A percentile compares a stretch with the other conserved stretches of the same genome.
Evolutionary conservation across 2,797 vertebrate genomes (phyloP).

Genomic region (Acipenser ruthenus): DNA sequence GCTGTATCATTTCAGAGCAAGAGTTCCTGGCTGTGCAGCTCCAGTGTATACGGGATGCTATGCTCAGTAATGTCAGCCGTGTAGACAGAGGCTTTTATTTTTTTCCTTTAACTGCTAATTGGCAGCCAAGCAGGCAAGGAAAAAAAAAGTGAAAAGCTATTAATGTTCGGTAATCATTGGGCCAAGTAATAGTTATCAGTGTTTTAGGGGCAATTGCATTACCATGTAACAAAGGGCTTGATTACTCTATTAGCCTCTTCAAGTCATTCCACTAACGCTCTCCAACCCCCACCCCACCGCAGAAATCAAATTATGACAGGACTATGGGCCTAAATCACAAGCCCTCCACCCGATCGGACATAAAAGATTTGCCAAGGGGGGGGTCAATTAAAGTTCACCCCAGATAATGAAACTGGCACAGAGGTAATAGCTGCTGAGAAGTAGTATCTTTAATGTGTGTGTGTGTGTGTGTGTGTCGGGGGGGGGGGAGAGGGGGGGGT

Average conservation of each 20-base stretch:
- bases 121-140: constrained; percentile 37
- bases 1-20: no score
- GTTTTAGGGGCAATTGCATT: constrained; percentile 49
- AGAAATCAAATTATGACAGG: constrained; percentile 75
- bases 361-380: constrained; percentile 67
- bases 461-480: constrained; percentile 38
- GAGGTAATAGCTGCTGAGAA: constrained; percentile 68
- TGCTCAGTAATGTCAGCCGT: constrained; percentile 27
- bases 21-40: background rate
- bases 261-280: constrained; percentile 16
- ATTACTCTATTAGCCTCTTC: constrained; percentile 41
- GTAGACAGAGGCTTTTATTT: constrained; percentile 39
- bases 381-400: constrained; percentile 75
- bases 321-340: constrained; percentile 70
- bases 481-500: constrained; percentile 65
- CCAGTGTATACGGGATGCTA: constrained; percentile 34
- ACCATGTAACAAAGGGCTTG: constrained; percentile 41
- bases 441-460: constrained; percentile 54
- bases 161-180: constrained; percentile 47
- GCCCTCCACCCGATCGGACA: constrained; percentile 64
- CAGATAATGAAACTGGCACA: constrained; percentile 75
- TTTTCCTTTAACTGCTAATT: constrained; percentile 52
- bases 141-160: constrained; percentile 20
- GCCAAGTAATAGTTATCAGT: constrained; percentile 47
- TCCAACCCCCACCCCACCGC: constrained; percentile 30